Base-by-base conservation (phyloP, 2,888 invertebrate species). In the Lasioglossum villosulum region DNA sequence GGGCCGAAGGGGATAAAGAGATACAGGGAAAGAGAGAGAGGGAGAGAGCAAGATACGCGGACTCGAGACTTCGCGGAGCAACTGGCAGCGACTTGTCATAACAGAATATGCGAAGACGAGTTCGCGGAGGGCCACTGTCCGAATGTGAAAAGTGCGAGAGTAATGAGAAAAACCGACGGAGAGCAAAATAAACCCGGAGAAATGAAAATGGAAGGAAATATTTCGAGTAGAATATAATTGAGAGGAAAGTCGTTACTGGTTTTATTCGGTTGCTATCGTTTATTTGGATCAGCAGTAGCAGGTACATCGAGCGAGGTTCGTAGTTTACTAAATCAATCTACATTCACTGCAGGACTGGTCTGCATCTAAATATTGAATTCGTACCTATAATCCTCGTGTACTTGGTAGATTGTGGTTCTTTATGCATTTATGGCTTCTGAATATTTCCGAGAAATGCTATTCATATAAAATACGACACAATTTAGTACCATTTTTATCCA, bases 11-110 rank as follows among this genome's bases (percentile, higher is more conserved):
- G 68, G 23, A 68, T 34, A 34, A 34, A 34, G 34, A 37, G 6
- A 23, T 39, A 42, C 37, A 8, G n/a, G 37, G 63, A 59, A 27
- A 59, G 59, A 59, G 4, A 59, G 4, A 27, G 30, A 14, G 37
- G 10, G 68, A 30, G 34, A 34, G 34, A 34, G 48, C n/a, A 27
- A 19, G 30, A 37, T 45, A 45, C 48, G 74, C 63, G 63, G n/a
- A 27, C 19, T 39, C 45, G 68, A 45, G 45, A 76, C 73, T 63
- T 74, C 19, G 83, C 45, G 45, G 30, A 63, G 63, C 63, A 63
- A 66, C 39, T 83, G 76, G 75, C 76, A 77, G 48, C 39, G 70
- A 83, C 48, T 74, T 48, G 83, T 84, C 83, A 63, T 84, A 84
- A 84, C 74, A 74, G 59, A 68, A 74, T 74, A 74, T 45, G 59